Evolutionary conservation across 2,797 vertebrate species (phyloP).

Genomic region (Falco columbarius): DNA sequence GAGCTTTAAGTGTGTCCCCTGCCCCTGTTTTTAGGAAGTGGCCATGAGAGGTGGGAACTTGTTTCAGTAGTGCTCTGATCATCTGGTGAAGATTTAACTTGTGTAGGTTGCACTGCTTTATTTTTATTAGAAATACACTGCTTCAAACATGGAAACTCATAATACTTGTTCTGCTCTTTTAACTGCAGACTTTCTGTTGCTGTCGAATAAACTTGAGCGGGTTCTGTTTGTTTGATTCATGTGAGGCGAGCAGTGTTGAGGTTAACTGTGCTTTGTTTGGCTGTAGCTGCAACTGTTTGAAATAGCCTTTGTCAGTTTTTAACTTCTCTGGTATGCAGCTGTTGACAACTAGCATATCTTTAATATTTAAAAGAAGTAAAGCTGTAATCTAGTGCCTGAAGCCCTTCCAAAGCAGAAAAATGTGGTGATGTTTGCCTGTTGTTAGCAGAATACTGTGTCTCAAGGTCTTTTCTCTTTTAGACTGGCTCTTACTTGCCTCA

Average conservation of each 20-base stretch:
- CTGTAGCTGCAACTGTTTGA: background rate
- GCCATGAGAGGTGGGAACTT: background rate
- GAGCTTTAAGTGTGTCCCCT: background rate
- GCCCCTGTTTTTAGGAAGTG: background rate
- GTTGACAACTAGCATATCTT: background rate
- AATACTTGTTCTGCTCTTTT: background rate
- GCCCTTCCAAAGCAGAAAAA: background rate
- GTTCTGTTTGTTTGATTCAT: background rate
- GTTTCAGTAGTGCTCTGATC: background rate
- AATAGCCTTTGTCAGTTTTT: background rate
- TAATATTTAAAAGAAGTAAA: background rate
- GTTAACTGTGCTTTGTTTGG: background rate
- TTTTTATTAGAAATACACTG: background rate
- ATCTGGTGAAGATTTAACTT: background rate
- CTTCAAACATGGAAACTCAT: background rate
- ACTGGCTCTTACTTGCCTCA: slow-evolving; percentile 88
- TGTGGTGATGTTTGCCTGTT: background rate
- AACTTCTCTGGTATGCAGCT: background rate
- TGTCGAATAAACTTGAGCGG: background rate
- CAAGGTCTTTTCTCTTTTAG: slow-evolving; percentile 65
- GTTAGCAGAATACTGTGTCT: background rate
- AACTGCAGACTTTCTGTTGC: background rate
- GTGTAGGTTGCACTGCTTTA: background rate
- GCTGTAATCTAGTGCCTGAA: background rate
- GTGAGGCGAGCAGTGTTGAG: background rate